phyloP scores from a whole-genome alignment of 2,888 invertebrate species.

The Caenorhabditis parvicauda region DNA sequence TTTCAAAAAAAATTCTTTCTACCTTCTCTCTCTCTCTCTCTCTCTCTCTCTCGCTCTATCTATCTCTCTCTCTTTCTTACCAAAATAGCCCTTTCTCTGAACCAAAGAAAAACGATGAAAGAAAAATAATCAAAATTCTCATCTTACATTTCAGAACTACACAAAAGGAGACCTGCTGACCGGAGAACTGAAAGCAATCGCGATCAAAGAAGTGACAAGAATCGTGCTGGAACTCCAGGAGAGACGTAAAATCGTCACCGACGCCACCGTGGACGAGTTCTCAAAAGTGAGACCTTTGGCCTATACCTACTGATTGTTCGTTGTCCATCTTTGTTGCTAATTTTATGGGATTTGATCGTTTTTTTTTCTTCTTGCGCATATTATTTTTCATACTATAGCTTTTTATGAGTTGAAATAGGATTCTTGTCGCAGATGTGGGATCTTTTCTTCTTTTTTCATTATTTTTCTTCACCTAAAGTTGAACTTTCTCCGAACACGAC shows the following conservation, averaged over 20 bases:
- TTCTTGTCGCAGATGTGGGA: background rate
- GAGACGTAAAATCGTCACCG: constrained; percentile 77
- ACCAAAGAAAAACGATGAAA: too few species aligned
- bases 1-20: too few species aligned
- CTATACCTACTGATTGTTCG: constrained; percentile 9
- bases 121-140: too few species aligned
- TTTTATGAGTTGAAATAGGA: background rate
- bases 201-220: constrained; percentile 72
- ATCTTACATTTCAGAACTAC: constrained; percentile 71
- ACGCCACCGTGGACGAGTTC: constrained; percentile 79
- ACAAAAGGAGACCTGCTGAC: constrained; percentile 84
- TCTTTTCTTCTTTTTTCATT: too few species aligned
- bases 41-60: too few species aligned
- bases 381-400: too few species aligned
- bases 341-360: constrained; percentile 1
- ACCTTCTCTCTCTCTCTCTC: too few species aligned
- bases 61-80: too few species aligned
- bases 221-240: constrained; percentile 81
- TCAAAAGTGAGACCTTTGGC: constrained; percentile 72
- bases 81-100: too few species aligned
- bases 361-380: constrained; percentile 5
- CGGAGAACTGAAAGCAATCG: constrained; percentile 87
- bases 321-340: background rate
- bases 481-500: too few species aligned
- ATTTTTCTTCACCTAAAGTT: too few species aligned